Evolutionary conservation across 2,888 invertebrate genomes (phyloP).

Genomic region (Plemyria rubiginata): DNA sequence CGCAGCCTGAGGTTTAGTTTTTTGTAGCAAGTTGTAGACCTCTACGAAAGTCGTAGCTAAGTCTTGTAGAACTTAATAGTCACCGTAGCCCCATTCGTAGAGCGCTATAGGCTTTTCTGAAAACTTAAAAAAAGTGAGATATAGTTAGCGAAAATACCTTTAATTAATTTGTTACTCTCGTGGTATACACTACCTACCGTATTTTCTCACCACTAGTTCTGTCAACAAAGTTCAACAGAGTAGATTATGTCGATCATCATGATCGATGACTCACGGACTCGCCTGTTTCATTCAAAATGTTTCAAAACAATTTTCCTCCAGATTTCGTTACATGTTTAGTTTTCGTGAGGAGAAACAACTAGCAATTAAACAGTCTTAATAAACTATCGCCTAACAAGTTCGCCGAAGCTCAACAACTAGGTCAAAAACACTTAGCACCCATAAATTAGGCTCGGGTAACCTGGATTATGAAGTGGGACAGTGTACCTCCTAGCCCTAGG

Average conservation of each 20-base stretch:
- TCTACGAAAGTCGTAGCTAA: constrained; percentile 30
- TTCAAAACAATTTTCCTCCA: constrained; percentile 24
- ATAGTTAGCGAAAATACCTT: too few relatives aligned
- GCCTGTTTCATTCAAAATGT: constrained; percentile 14
- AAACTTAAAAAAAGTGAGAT: neutral
- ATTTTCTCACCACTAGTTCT: too few relatives aligned
- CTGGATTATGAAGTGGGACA: constrained; percentile 33
- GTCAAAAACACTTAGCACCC: constrained; percentile 28
- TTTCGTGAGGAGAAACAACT: constrained; percentile 18
- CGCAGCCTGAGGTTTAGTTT: neutral
- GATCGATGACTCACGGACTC: constrained; percentile 15
- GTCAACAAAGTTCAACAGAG: too few relatives aligned
- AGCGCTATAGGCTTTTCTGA: neutral
- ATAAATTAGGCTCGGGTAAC: constrained; percentile 31
- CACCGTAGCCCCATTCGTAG: neutral
- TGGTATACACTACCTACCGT: too few relatives aligned
- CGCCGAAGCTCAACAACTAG: constrained; percentile 25
- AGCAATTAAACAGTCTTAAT: constrained; percentile 31
- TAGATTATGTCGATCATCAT: too few relatives aligned
- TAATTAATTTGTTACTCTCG: too few relatives aligned
- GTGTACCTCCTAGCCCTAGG: constrained; percentile 31
- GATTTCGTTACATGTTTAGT: constrained; percentile 20
- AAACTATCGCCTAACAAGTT: constrained; percentile 30
- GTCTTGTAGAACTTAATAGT: constrained; percentile 5
- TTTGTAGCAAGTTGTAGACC: constrained; percentile 19